phyloP scores from a whole-genome alignment of 2,888 invertebrate genomes.

The Brachypalpus laphriformis region DNA sequence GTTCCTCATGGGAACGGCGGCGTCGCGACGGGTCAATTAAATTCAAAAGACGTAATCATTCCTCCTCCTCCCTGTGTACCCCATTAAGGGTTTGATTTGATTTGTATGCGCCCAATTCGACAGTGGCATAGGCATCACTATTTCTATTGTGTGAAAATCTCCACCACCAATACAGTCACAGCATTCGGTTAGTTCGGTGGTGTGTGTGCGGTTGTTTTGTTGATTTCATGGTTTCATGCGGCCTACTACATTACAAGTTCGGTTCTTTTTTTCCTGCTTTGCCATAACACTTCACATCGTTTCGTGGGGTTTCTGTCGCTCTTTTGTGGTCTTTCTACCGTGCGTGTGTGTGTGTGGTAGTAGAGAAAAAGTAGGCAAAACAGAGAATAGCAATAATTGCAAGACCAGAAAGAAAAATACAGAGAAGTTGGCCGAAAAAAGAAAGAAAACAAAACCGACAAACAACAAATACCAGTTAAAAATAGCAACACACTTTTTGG shows the following conservation, averaged over 20 bases:
- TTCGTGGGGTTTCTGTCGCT: conserved; percentile 13
- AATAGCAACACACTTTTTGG: conserved; percentile 54
- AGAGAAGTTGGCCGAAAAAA: conserved; percentile 3
- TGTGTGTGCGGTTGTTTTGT: conserved; percentile 42
- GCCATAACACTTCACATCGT: conserved; percentile 27
- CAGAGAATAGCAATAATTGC: conserved; percentile 43
- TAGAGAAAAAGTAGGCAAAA: conserved; percentile 36
- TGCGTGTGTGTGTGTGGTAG: conserved; percentile 4
- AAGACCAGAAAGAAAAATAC: conserved; percentile 17
- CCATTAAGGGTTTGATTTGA: conserved; percentile 24
- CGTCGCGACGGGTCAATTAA: conserved; percentile 43
- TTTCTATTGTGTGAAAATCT: conserved; percentile 20
- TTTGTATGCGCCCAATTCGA: conserved; percentile 32
- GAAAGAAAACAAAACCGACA: conserved; percentile 29
- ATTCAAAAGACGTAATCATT: conserved; percentile 45
- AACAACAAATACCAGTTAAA: conserved; percentile 45
- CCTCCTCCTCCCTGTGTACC: background rate
- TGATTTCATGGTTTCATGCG: conserved; percentile 48
- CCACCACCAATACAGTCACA: background rate
- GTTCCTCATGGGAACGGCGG: background rate
- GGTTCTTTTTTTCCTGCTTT: conserved; percentile 15
- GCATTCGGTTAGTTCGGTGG: background rate
- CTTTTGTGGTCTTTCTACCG: conserved; percentile 13
- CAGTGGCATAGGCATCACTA: background rate
- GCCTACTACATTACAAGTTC: conserved; percentile 55